Evolutionary conservation across 1,140 invertebrate species (phyloP), one percentile per base, ranked within the genome.

Genomic region (Meloidogyne exigua): DNA sequence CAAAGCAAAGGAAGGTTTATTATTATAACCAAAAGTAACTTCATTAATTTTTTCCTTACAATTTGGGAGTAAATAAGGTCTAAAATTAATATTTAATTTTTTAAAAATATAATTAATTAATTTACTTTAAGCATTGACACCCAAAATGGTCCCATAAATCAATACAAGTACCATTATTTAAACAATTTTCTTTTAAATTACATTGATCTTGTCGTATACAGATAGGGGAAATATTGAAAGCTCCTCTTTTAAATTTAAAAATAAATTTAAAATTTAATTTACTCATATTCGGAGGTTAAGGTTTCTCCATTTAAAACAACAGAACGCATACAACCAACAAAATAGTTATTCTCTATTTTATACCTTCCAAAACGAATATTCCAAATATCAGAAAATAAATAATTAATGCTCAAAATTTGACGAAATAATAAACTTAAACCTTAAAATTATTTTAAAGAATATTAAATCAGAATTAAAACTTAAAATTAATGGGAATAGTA

Each of bases 61-160:
- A 25, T 36, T 23, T 7, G 72, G 72, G 3, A 21, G 49, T 65
- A 73, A 32, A 73, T 64, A 73, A 13, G 72, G 72, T 15, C 72
- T 57, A n/a, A 67, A 67, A 11, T 26, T 26, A 28, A 26, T 67
- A 36, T 5, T 23, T 18, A 26, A 66, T 21, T 21, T 9, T 25
- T 65, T 67, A 23, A 10, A 67, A 28, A 39, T 7, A 28, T 28
- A 18, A 12, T 26, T 28, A 23, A 18, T 26, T n/a, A n/a, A n/a
- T 36, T 13, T 66, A 66, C 32, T 66, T 94, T 93, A 81, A 94
- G 91, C 95, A 97, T 49, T 91, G 90, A 88, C 95, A 98, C 65
- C 91, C 90, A 87, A 92, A 95, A n/a, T 91, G 90, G 71, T 91
- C 91, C 95, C 95, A 97, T 75, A 92, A 90, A 89, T 96, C 95